Evolutionary conservation across 2,113 vertebrate genomes (phyloP).

Genomic region (Arenaria interpres): DNA sequence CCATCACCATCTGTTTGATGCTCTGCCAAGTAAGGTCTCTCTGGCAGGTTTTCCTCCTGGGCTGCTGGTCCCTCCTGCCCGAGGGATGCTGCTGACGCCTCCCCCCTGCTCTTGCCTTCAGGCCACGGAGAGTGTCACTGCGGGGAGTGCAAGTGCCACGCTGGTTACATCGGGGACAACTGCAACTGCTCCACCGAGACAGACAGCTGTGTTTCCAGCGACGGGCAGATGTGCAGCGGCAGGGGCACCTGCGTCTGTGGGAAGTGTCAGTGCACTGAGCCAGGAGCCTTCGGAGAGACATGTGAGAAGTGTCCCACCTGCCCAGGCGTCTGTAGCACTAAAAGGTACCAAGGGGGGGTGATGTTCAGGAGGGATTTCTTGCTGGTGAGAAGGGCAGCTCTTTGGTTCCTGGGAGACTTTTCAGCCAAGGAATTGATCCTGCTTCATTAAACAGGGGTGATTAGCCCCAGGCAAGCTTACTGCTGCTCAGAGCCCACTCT

Average conservation of each 20-base stretch:
- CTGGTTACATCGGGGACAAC: constrained; percentile 90
- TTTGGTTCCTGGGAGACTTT: neutral
- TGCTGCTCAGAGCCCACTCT: neutral
- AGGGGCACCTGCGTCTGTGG: constrained; percentile 89
- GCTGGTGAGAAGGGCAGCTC: neutral
- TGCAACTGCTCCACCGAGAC: constrained; percentile 93
- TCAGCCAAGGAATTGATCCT: neutral
- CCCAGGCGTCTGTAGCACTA: constrained; percentile 90
- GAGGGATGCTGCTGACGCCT: neutral
- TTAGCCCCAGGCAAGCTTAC: neutral
- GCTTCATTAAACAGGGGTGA: neutral
- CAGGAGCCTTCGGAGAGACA: constrained; percentile 90
- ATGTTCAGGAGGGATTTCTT: neutral
- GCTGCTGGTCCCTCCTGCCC: neutral
- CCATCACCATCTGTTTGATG: neutral
- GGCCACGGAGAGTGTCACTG: constrained; percentile 96
- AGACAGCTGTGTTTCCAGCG: constrained; percentile 78
- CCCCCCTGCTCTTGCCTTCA: constrained; percentile 24
- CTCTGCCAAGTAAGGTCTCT: neutral
- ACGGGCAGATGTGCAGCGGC: constrained; percentile 90
- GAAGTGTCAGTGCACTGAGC: constrained; percentile 88
- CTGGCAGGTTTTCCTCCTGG: neutral
- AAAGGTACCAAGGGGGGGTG: constrained; percentile 79
- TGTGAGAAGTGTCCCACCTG: constrained; percentile 98
- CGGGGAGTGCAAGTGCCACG: constrained; percentile 93